Conservation (phyloP, 2,113 vertebrate species). For the Choloepus hoffmanni region DNA sequence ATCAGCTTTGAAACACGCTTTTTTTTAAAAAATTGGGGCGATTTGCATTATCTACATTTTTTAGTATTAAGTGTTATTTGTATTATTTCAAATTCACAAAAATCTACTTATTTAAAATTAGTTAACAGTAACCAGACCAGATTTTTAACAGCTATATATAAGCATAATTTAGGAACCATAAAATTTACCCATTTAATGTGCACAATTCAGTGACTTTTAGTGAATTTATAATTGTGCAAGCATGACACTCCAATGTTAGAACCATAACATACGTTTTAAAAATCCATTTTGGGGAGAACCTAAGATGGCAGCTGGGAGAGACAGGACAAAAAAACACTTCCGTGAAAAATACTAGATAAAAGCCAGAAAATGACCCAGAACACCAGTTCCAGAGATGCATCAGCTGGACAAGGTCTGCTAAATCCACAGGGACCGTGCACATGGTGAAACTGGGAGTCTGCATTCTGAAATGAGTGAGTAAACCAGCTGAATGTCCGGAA, state of each 20-base stretch:
- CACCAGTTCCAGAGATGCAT: too few relatives aligned
- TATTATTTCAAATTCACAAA: neutral
- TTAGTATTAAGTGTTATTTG: constrained; percentile 11
- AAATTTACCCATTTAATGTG: neutral
- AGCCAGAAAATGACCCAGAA: too few relatives aligned
- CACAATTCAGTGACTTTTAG: neutral
- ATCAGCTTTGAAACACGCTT: neutral
- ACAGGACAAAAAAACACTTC: too few relatives aligned
- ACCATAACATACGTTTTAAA: neutral
- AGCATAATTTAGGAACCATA: neutral
- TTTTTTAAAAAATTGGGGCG: neutral
- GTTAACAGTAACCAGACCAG: neutral
- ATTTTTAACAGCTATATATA: constrained; percentile 21
- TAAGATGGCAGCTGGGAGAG: too few relatives aligned
- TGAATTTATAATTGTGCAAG: neutral
- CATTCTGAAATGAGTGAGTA: too few relatives aligned
- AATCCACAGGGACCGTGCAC: too few relatives aligned
- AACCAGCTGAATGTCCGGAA: too few relatives aligned
- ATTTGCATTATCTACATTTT: neutral
- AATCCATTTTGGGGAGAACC: too few relatives aligned
- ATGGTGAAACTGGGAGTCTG: too few relatives aligned
- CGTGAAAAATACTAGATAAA: too few relatives aligned
- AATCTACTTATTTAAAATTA: constrained; percentile 25
- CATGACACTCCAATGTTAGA: constrained; percentile 12
- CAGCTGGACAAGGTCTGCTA: too few relatives aligned